phyloP scores from a whole-genome alignment of 1,140 invertebrate species.

The Leptonema lineaticorne region DNA sequence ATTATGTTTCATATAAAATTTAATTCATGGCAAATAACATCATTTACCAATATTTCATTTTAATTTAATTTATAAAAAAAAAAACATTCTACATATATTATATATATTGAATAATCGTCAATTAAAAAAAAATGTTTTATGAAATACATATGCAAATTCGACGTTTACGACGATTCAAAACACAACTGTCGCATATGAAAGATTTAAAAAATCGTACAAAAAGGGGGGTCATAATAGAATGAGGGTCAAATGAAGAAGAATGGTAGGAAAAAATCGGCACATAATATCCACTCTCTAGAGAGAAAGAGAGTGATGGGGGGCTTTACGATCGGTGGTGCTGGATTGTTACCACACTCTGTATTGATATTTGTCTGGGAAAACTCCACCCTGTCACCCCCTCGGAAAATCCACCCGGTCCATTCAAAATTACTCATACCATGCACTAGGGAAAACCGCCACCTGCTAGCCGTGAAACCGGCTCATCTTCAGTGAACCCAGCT shows the following conservation, averaged over 20 bases:
- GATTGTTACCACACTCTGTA: constrained; percentile 7
- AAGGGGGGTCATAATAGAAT: too few species aligned
- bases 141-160: neutral
- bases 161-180: neutral
- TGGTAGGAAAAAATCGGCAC: too few species aligned
- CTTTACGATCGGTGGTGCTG: neutral
- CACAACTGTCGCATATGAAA: neutral
- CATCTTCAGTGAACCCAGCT: neutral
- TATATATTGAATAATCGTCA: too few species aligned
- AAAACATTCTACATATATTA: too few species aligned
- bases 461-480: neutral
- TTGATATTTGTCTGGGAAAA: constrained; percentile 26
- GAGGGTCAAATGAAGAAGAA: too few species aligned
- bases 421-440: neutral
- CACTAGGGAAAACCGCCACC: neutral
- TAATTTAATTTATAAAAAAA: too few species aligned
- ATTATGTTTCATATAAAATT: too few species aligned
- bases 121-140: too few species aligned
- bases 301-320: neutral
- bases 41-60: too few species aligned
- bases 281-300: neutral
- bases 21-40: too few species aligned
- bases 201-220: too few species aligned
- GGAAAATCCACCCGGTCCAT: constrained; percentile 6
- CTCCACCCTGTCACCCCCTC: neutral